Conservation (phyloP, 2,113 vertebrate genomes). For the Scolopax mira region DNA sequence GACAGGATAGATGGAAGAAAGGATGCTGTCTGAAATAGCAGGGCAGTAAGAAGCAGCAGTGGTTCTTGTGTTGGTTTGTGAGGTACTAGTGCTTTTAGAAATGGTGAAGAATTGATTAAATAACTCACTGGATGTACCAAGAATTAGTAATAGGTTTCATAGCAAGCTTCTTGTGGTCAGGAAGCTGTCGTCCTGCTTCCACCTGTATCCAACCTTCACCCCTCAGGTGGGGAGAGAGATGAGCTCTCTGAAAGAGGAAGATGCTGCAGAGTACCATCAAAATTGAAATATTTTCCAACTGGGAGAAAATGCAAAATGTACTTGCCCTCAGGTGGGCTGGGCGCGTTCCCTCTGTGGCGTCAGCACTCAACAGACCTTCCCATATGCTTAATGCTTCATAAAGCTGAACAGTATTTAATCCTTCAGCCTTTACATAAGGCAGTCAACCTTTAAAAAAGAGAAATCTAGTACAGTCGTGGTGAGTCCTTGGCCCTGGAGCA, state of each 20-base stretch:
- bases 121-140: not conserved
- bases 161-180: not conserved
- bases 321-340: not conserved
- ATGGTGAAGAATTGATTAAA: not conserved
- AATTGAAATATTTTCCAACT: not conserved
- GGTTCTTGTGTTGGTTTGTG: not conserved
- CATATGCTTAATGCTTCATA: not conserved
- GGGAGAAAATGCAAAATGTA: no score
- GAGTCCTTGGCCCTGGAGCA: not conserved
- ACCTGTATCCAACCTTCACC: not conserved
- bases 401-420: no score
- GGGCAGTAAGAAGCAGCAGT: not conserved
- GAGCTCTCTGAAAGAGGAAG: not conserved
- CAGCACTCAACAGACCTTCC: not conserved
- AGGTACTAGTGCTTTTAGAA: not conserved
- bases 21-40: not conserved
- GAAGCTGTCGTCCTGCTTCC: not conserved
- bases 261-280: not conserved
- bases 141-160: not conserved
- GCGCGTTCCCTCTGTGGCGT: not conserved
- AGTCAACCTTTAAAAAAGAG: not conserved
- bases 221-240: not conserved
- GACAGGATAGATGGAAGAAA: not conserved
- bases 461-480: rapidly evolving
- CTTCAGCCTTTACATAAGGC: not conserved